Evolutionary conservation across 1,140 invertebrate genomes (phyloP).

Genomic region (Spodoptera frugiperda): DNA sequence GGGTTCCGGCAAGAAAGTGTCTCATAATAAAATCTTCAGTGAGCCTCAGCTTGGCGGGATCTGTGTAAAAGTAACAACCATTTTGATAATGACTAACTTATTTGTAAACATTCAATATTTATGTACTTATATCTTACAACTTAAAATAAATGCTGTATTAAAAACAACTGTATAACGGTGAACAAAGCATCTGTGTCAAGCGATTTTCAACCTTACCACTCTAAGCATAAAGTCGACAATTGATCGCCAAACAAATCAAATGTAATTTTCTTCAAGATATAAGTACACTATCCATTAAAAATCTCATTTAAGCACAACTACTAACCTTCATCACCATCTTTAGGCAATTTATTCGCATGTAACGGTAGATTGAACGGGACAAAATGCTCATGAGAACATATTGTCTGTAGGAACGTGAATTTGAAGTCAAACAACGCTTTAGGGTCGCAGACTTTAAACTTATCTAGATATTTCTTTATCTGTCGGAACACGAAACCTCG

Average conservation of each 20-base stretch:
- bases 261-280: neutral
- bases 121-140: neutral
- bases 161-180: neutral
- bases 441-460: constrained; percentile 93
- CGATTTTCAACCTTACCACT: too few relatives aligned
- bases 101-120: neutral
- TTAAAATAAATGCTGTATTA: neutral
- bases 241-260: too few relatives aligned
- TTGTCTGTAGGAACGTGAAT: constrained; percentile 95
- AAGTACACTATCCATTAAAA: neutral
- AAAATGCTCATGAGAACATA: constrained; percentile 98
- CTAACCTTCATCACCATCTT: constrained; percentile 75
- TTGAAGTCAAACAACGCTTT: constrained; percentile 94
- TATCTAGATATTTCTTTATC: constrained; percentile 94
- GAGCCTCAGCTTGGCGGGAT: constrained; percentile 79
- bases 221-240: too few relatives aligned
- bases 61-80: constrained; percentile 59
- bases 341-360: constrained; percentile 86
- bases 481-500: constrained; percentile 96
- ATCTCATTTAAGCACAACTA: neutral
- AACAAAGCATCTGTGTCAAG: too few relatives aligned
- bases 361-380: constrained; percentile 95
- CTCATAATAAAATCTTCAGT: constrained; percentile 94
- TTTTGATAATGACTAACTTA: neutral
- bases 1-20: constrained; percentile 95